Evolutionary conservation across 2,888 invertebrate species (phyloP).

Genomic region (Lobophora halterata): DNA sequence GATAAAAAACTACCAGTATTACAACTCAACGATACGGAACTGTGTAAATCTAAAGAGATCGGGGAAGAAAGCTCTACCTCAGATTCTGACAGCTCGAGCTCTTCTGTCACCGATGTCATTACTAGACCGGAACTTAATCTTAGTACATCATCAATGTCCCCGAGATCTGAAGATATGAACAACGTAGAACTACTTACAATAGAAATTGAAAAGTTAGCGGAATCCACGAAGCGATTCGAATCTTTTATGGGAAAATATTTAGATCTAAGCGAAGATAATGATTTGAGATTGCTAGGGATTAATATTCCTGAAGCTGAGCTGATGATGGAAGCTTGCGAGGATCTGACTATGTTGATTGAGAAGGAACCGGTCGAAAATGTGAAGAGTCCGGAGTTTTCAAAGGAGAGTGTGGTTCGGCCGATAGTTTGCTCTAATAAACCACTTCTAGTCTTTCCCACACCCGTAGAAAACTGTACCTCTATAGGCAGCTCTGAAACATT

Average conservation of each 20-base stretch:
- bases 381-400: too few relatives aligned
- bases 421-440: too few relatives aligned
- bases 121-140: slow-evolving; percentile 10
- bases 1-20: slow-evolving; percentile 59
- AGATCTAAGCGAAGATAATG: slow-evolving; percentile 1
- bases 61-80: slow-evolving; percentile 7
- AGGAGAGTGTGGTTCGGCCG: too few relatives aligned
- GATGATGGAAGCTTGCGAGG: too few relatives aligned
- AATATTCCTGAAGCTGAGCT: too few relatives aligned
- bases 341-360: too few relatives aligned
- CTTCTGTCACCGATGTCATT: not conserved
- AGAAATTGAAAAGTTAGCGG: slow-evolving; percentile 3
- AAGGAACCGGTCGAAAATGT: too few relatives aligned
- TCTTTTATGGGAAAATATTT: too few relatives aligned
- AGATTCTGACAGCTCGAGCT: not conserved
- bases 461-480: not conserved
- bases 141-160: slow-evolving; percentile 14
- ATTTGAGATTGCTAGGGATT: too few relatives aligned
- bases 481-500: not conserved
- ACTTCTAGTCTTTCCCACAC: too few relatives aligned
- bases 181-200: not conserved
- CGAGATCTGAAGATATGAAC: not conserved
- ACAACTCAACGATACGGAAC: slow-evolving; percentile 32
- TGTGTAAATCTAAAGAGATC: not conserved
- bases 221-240: slow-evolving; percentile 1